Base-by-base conservation (phyloP, 2,888 invertebrate genomes). In the Strigamia crassipes region DNA sequence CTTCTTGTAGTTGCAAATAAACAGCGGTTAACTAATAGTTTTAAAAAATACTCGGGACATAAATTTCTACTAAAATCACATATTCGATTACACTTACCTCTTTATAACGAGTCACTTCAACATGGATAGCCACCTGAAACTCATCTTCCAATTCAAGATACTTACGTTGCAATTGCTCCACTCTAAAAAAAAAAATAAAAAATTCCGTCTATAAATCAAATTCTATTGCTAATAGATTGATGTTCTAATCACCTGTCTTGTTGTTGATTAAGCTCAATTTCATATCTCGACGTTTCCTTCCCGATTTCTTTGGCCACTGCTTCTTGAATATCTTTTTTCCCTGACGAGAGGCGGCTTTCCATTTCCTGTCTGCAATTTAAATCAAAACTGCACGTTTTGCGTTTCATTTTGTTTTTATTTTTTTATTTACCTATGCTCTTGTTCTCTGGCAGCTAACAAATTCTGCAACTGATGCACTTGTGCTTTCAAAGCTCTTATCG, bases 311-410 rank as follows among this genome's bases (percentile, higher is more conserved):
- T 81, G 31, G 81, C 61, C 27, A 81, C 61, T 61, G 66, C 66
- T 21, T 81, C 81, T 34, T 81, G 81, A 81, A 81, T 66, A 42
- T 81, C 81, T 66, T 81, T 81, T 21, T 81, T 81, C n/a, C 81
- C 81, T 31, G 38, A 34, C 4, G 66, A 38, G 42, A 66, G 61
- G 4, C 81, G 61, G 34, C 38, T 81, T 61, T 81, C 81, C 81
- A 81, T 81, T 81, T 81, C 81, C 15, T 61, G 61, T 31, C 81
- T 81, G 34, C 6, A 38, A 81, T 18, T 42, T 27, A 66, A 81
- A 66, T 18, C 73, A 73, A 10, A 73, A 27, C 38, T 31, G 38
- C 18, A 18, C 56, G 56, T 56, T 56, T 56, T n/a, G 18, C 18
- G 56, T 56, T 56, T 56, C 9, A 56, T 18, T 18, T 18, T 18